Conservation (phyloP, 92 coral and sea anemone species). For the Umimayanthus kanabou region DNA sequence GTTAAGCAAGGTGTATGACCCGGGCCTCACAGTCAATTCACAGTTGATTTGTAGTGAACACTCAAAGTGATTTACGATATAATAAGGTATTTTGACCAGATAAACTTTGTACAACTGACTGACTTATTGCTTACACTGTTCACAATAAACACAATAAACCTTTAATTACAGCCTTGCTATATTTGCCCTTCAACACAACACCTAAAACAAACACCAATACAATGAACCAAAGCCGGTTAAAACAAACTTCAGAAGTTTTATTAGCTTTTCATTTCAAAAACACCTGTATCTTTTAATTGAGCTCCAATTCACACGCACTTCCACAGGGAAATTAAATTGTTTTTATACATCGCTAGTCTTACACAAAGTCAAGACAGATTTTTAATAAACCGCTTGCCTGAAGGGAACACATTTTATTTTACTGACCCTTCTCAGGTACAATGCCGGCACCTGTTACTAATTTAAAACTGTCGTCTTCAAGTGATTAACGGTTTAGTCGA, state of each 20-base stretch:
- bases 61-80: not conserved
- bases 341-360: not conserved
- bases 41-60: not conserved
- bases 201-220: not conserved
- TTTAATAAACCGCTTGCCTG: slow-evolving; percentile 15
- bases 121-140: not conserved
- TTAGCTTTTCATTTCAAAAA: slow-evolving; percentile 5
- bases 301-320: not conserved
- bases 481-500: slow-evolving; percentile 28
- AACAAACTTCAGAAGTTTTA: not conserved
- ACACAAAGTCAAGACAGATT: not conserved
- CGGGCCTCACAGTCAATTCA: not conserved
- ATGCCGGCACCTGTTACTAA: slow-evolving; percentile 9
- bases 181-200: not conserved
- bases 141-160: not conserved
- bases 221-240: not conserved
- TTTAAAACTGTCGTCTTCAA: slow-evolving; percentile 8
- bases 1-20: too few species aligned
- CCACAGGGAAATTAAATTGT: not conserved
- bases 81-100: not conserved
- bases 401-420: slow-evolving; percentile 6
- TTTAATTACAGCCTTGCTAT: not conserved
- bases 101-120: too few species aligned
- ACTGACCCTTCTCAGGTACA: not conserved
- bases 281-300: slow-evolving; percentile 26